Base-by-base conservation (phyloP, 2,797 vertebrate genomes). In the Rhabdomys pumilio region DNA sequence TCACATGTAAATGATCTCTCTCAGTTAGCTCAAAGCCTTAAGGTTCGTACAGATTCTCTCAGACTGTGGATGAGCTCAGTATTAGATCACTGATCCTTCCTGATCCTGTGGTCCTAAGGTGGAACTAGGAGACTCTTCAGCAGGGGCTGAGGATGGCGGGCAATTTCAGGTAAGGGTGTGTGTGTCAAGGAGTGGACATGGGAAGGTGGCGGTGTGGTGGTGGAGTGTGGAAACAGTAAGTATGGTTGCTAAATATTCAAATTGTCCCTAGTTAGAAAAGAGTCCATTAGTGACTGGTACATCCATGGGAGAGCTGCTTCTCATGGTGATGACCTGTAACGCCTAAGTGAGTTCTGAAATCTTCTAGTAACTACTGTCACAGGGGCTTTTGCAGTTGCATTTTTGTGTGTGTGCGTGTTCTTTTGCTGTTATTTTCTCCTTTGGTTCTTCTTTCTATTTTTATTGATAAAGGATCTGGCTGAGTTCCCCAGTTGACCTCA, bases 271-370 rank as follows among this genome's bases (percentile, higher is more conserved):
- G 41, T 75, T 75, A 7, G 67, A n/a, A n/a, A n/a, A 69, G 67
- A n/a, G 65, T 55, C 92, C 44, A 57, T 65, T 57, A 59, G 38
- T 75, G 38, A 6, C n/a, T 86, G 57, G n/a, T 75, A 14, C 72
- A 63, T 31, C 38, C 38, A 75, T 17, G 75, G 76, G n/a, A 84
- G 31, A 77, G 13, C 53, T 93, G 17, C 5, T 69, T 90, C 92
- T 94, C 67, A 55, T 77, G 38, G 19, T 77, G 53, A 73, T 38
- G 22, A 61, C 91, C 41, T 82, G 4, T 72, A 72, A 75, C 47
- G 41, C 81, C 47, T 86, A 81, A 88, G 29, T 53, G 57, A 84
- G 76, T 84, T 93, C 67, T 86, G 59, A 92, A 89, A 90, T 92
- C 59, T 84, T 55, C 76, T 84, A 69, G 61, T 61, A 80, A 61